Conservation (phyloP, 2,888 invertebrate genomes). For the Lochmaea capreae region DNA sequence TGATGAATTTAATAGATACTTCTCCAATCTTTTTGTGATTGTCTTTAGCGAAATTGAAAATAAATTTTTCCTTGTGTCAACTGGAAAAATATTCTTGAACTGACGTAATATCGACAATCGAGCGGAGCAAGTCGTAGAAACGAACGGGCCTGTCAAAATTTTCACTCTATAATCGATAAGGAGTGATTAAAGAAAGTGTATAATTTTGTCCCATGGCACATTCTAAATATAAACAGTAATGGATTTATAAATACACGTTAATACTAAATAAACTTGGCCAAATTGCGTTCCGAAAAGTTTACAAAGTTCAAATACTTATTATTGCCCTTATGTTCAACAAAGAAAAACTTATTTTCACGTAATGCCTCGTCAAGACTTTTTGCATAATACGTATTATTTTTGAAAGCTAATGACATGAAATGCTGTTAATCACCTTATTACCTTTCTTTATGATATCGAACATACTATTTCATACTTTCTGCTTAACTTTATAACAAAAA, state of each 20-base stretch:
- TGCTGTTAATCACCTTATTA: too few relatives aligned
- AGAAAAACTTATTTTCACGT: background rate
- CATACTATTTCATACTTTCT: too few relatives aligned
- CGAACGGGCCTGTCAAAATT: conserved; percentile 6
- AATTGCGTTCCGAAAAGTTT: conserved; percentile 1
- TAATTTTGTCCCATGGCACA: conserved; percentile 36
- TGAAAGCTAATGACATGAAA: too few relatives aligned
- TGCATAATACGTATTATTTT: too few relatives aligned
- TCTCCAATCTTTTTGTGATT: too few relatives aligned
- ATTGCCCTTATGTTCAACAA: background rate
- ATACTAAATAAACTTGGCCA: background rate
- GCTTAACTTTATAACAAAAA: too few relatives aligned
- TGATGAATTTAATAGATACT: too few relatives aligned
- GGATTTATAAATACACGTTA: conserved; percentile 30
- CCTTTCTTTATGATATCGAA: too few relatives aligned
- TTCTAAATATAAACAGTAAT: conserved; percentile 35
- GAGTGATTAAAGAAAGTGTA: conserved; percentile 38
- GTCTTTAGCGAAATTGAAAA: too few relatives aligned
- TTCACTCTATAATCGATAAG: conserved; percentile 44
- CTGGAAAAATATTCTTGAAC: background rate
- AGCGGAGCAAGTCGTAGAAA: background rate
- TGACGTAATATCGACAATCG: too few relatives aligned
- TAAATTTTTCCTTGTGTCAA: background rate
- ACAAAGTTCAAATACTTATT: background rate
- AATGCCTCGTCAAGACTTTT: background rate